A percentile compares a stretch with the other conserved stretches of the same genome.
Evolutionary conservation across 2,888 invertebrate species (phyloP).

Genomic region (Ormyrus pomaceus): DNA sequence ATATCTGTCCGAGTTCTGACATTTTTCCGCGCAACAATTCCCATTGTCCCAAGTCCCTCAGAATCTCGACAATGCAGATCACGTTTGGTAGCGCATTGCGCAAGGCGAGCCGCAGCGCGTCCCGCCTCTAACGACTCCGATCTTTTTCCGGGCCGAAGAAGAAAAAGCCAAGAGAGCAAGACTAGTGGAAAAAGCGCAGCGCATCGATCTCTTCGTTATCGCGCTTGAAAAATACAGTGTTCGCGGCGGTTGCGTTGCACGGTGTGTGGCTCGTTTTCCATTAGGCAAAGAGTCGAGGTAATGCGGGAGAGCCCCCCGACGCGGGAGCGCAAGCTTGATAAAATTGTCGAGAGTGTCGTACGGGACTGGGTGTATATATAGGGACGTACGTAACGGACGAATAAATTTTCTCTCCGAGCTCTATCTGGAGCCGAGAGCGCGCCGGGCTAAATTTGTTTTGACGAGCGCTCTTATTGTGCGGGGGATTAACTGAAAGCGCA

Average conservation of each 20-base stretch:
- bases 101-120: too few species aligned
- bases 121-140: too few species aligned
- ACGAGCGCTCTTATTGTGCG: neutral
- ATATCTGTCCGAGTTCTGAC: too few species aligned
- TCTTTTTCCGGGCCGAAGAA: too few species aligned
- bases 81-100: too few species aligned
- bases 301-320: neutral
- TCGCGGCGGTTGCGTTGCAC: neutral
- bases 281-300: neutral
- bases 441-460: slow-evolving; percentile 27
- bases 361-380: neutral
- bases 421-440: neutral
- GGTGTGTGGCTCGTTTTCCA: slow-evolving; percentile 27
- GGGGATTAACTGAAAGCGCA: slow-evolving; percentile 3
- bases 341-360: slow-evolving; percentile 23
- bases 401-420: slow-evolving; percentile 27
- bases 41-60: too few species aligned
- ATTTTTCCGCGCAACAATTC: too few species aligned
- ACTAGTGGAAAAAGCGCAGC: neutral
- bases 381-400: neutral
- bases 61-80: too few species aligned
- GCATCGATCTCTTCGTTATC: slow-evolving; percentile 33
- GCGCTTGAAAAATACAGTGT: slow-evolving; percentile 26
- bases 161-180: too few species aligned
- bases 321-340: slow-evolving; percentile 22